Base-by-base conservation (phyloP, 2,888 invertebrate genomes). In the Cephus nigrinus region DNA sequence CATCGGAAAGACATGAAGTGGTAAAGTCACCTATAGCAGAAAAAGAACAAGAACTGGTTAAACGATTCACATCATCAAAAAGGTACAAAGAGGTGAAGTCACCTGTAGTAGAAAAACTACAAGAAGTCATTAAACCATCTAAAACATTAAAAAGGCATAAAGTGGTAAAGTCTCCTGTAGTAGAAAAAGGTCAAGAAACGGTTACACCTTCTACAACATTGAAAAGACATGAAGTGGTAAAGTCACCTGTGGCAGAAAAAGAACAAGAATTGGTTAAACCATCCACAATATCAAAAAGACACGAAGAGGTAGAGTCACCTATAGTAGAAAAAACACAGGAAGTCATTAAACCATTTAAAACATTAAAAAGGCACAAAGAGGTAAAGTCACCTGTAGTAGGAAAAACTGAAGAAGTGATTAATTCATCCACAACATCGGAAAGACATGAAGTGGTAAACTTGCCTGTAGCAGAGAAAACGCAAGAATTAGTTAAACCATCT, bases 401-500 rank as follows among this genome's bases (percentile, higher is more conserved):
- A 55, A 5, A 55, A 23, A 55, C 5, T 9, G 9, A 55, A 23
- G 55, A 55, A 55, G 23, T 23, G 55, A 2, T 55, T 23, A 9
- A 23, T 23, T 5, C 23, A 55, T 55, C 23, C 55, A 9, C 5
- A 55, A 23, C 55, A 55, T 55, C 23, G 55, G 55, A 55, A 9
- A 55, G 23, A 23, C 23, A 23, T 5, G 55, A 55, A 23, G 55
- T 55, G 55, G 15, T 55, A 55, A 55, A 55, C 15, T 55, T 2
- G 2, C 9, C 55, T 55, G 23, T 23, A 55, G 23, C 23, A 55
- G 55, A 55, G 23, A 55, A 9, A 55, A 76, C 15, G 69, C 55
- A 80, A n/a, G 79, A 79, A 69, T 76, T 80, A n/a, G 76, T 80
- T 4, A 79, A 80, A 36, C 30, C 75, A 12, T 71, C 78, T 40